These are phyloP conservation scores for Eledone cirrhosa DNA, from an alignment of 2,888 invertebrate species.

Conservation along the genomic window DNA sequence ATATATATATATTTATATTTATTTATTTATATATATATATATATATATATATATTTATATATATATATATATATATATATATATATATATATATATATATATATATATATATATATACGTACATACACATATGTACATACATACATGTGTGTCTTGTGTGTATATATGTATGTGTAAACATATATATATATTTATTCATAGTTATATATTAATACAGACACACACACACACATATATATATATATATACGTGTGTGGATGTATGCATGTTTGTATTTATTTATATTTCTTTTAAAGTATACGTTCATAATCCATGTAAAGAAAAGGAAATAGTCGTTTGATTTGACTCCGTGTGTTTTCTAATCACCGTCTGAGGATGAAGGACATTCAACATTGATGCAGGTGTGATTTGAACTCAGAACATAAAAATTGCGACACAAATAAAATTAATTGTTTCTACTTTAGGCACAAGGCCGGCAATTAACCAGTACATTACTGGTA, in stretches of 20 bases:
- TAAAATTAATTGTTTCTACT: no score
- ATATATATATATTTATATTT: neutral
- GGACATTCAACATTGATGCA: no score
- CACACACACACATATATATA: neutral
- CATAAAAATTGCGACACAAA: no score
- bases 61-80: slow-evolving; percentile 16
- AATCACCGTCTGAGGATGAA: no score
- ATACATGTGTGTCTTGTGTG: neutral
- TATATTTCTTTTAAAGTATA: no score
- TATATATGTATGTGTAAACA: neutral
- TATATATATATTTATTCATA: neutral
- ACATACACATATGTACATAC: neutral
- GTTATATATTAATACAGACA: neutral
- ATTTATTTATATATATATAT: slow-evolving; percentile 17
- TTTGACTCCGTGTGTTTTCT: no score
- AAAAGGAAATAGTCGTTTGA: no score
- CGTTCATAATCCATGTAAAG: no score
- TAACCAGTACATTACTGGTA: no score
- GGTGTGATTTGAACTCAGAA: no score
- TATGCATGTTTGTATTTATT: no score
- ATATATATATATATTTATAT: slow-evolving; percentile 10
- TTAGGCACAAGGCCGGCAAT: no score
- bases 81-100: slow-evolving; percentile 19
- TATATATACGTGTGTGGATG: neutral
- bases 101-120: neutral